A percentile compares a stretch with the other conserved stretches of the same genome.
These are phyloP conservation scores for Archips crataeganus DNA, from an alignment of 2,888 invertebrate genomes.

Conservation along the genomic window DNA sequence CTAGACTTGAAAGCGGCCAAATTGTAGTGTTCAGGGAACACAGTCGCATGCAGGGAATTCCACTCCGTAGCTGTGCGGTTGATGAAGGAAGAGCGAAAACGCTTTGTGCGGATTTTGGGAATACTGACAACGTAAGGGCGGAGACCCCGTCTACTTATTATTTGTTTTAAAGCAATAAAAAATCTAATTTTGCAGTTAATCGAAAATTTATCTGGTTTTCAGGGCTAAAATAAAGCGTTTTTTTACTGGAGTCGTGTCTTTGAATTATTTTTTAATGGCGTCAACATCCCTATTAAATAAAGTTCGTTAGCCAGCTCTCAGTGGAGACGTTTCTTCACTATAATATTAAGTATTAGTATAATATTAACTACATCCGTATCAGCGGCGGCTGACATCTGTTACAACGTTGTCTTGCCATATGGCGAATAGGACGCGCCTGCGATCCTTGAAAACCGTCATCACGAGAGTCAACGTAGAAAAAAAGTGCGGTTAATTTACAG, in stretches of 20 bases:
- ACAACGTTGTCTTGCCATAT: constrained; percentile 19
- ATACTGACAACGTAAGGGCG: no score
- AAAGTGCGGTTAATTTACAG: not conserved
- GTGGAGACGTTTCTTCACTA: not conserved
- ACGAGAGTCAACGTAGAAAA: constrained; percentile 36
- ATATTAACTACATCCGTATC: constrained; percentile 1
- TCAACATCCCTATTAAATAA: not conserved
- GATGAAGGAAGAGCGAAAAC: no score
- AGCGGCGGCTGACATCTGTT: constrained; percentile 32
- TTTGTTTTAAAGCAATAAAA: no score
- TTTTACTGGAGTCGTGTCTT: not conserved
- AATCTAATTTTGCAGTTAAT: no score
- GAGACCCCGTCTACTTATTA: no score
- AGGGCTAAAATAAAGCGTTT: no score
- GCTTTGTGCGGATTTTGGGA: no score
- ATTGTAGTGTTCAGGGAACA: no score
- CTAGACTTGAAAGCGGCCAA: no score
- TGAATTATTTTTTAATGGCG: not conserved
- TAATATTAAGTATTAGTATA: not conserved
- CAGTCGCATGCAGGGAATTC: no score
- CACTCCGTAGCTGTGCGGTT: no score
- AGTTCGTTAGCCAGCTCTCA: constrained; percentile 2
- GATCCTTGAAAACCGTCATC: not conserved
- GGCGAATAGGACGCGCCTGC: constrained; percentile 6
- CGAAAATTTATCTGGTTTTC: no score